Evolutionary conservation across 2,113 vertebrate species (phyloP).

Genomic region (Ceratotherium simum): DNA sequence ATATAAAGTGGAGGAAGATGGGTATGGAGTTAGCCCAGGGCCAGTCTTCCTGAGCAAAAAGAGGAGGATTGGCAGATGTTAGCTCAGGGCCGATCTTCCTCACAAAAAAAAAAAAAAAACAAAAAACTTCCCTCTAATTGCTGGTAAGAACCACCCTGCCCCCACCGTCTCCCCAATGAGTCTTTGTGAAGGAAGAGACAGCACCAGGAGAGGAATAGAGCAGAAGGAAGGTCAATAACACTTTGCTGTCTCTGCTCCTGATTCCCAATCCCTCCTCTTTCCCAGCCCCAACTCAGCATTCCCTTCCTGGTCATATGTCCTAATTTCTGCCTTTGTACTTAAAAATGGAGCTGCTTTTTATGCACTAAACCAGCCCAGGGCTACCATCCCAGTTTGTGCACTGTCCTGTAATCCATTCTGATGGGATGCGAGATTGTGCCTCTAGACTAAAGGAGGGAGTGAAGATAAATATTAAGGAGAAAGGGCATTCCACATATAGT

Average conservation of each 20-base stretch:
- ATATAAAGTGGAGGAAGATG: too few species aligned
- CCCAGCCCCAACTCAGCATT: background rate
- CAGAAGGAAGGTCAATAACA: background rate
- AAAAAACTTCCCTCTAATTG: constrained; percentile 47
- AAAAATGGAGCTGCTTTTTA: background rate
- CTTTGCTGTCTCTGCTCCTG: background rate
- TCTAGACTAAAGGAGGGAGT: background rate
- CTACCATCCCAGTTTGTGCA: background rate
- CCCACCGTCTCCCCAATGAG: fast-evolving
- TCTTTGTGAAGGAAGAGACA: background rate
- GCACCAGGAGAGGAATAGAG: background rate
- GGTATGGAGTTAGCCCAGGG: too few species aligned
- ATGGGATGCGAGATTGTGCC: background rate
- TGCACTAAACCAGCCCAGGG: background rate
- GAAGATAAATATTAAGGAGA: background rate
- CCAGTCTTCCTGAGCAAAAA: too few species aligned
- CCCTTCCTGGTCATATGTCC: background rate
- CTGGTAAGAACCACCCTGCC: background rate
- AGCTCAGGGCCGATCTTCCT: too few species aligned
- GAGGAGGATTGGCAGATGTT: too few species aligned
- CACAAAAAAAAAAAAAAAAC: too few species aligned
- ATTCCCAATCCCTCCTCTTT: background rate
- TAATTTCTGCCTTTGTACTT: constrained; percentile 15
- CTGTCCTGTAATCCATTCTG: background rate
- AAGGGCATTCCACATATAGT: background rate